Conservation (phyloP, 2,888 invertebrate species). For the Therioaphis trifolii region DNA sequence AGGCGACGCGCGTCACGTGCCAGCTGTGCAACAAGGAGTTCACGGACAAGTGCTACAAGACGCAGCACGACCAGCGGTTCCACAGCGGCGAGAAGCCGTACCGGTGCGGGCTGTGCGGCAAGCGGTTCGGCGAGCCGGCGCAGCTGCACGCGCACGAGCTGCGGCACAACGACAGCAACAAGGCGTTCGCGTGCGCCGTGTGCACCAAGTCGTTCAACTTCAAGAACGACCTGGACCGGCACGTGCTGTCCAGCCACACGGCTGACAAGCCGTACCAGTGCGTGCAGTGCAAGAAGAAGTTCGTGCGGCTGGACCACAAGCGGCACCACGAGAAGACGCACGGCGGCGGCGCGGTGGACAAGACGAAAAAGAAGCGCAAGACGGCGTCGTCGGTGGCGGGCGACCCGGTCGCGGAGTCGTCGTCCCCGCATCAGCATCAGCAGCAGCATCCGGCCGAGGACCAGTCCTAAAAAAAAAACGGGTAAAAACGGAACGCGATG, state of each 20-base stretch:
- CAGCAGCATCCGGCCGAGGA: neutral
- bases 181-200: conserved; percentile 85
- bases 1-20: conserved; percentile 71
- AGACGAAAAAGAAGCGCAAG: conserved; percentile 60
- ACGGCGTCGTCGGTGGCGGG: neutral
- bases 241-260: conserved; percentile 84
- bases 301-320: conserved; percentile 92
- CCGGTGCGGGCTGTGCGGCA: conserved; percentile 87
- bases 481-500: too few relatives aligned
- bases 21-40: conserved; percentile 86
- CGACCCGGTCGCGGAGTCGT: neutral
- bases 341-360: conserved; percentile 72
- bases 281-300: conserved; percentile 85
- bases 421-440: neutral
- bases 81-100: conserved; percentile 88
- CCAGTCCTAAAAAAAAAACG: conserved; percentile 3
- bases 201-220: conserved; percentile 92
- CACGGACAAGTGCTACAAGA: conserved; percentile 87
- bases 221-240: conserved; percentile 87
- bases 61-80: conserved; percentile 90
- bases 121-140: conserved; percentile 80
- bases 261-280: conserved; percentile 86
- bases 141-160: conserved; percentile 80
- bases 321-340: conserved; percentile 87
- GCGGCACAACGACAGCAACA: conserved; percentile 81